These are phyloP conservation scores for Coboldia fuscipes DNA, from an alignment of 1,140 invertebrate species.

Conservation along the genomic window DNA sequence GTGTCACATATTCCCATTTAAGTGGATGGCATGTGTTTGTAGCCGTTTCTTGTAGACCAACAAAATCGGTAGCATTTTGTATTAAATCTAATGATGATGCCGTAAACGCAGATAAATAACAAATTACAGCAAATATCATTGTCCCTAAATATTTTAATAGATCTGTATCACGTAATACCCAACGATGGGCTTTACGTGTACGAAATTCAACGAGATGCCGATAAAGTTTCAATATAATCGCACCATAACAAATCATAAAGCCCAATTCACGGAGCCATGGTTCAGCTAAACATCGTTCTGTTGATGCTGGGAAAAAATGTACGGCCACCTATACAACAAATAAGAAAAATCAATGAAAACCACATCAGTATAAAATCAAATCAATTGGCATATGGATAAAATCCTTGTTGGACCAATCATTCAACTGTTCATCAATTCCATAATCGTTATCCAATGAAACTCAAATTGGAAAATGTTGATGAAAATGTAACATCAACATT, in stretches of 20 bases:
- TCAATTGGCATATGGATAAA: too few species aligned
- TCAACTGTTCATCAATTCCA: too few species aligned
- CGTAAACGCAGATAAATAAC: slow-evolving; percentile 74
- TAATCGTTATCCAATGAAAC: too few species aligned
- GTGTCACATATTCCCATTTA: slow-evolving; percentile 79
- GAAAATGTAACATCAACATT: too few species aligned
- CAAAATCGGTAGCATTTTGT: slow-evolving; percentile 21
- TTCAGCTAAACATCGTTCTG: slow-evolving; percentile 52
- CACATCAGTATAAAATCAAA: too few species aligned
- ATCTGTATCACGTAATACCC: slow-evolving; percentile 68
- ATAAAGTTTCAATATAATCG: slow-evolving; percentile 74
- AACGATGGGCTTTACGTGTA: slow-evolving; percentile 75
- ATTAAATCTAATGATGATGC: slow-evolving; percentile 37
- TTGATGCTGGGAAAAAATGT: slow-evolving; percentile 55
- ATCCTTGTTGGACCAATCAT: too few species aligned
- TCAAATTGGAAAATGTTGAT: too few species aligned
- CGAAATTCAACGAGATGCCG: slow-evolving; percentile 57
- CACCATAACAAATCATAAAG: slow-evolving; percentile 77
- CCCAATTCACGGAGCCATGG: slow-evolving; percentile 79
- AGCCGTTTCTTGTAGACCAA: slow-evolving; percentile 23
- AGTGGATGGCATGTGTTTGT: slow-evolving; percentile 48
- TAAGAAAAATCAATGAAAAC: too few species aligned
- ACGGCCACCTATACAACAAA: slow-evolving; percentile 44
- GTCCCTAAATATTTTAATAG: slow-evolving; percentile 51
- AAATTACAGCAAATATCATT: slow-evolving; percentile 54